Evolutionary conservation across 2,888 invertebrate genomes (phyloP).

Genomic region (Galerucella nymphaeae): DNA sequence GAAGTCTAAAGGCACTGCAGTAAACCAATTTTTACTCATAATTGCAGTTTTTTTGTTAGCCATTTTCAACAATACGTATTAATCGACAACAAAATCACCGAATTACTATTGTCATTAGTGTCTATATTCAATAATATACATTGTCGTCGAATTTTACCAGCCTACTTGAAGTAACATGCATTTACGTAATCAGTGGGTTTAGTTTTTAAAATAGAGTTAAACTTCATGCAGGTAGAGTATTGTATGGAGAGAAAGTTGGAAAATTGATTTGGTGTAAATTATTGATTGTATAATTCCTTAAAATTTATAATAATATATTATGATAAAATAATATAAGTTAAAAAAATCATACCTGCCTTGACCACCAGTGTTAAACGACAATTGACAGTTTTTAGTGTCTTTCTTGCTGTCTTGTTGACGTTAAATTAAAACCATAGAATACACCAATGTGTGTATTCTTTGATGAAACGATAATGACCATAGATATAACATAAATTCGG

Average conservation of each 20-base stretch:
- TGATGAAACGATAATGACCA: no score
- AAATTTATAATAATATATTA: not conserved
- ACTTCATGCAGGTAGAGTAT: no score
- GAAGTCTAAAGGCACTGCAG: constrained; percentile 12
- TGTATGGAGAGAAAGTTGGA: no score
- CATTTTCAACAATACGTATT: constrained; percentile 2
- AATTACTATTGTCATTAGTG: constrained; percentile 4
- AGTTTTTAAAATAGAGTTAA: not conserved
- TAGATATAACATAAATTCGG: no score
- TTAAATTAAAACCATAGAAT: not conserved
- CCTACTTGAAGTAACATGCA: not conserved
- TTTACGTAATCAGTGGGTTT: constrained; percentile 9
- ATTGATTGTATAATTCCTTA: not conserved
- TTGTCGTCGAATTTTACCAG: constrained; percentile 2
- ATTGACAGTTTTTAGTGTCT: no score
- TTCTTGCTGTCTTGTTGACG: no score
- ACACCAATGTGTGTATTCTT: no score
- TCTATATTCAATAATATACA: not conserved
- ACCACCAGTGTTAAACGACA: not conserved
- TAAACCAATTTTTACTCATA: constrained; percentile 26
- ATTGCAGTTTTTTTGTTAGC: constrained; percentile 14
- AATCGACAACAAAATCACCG: not conserved
- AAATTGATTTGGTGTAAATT: no score
- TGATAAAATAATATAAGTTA: not conserved
- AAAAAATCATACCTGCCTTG: constrained; percentile 10